Conservation (phyloP, 2,113 vertebrate genomes). For the Grantiella picta region DNA sequence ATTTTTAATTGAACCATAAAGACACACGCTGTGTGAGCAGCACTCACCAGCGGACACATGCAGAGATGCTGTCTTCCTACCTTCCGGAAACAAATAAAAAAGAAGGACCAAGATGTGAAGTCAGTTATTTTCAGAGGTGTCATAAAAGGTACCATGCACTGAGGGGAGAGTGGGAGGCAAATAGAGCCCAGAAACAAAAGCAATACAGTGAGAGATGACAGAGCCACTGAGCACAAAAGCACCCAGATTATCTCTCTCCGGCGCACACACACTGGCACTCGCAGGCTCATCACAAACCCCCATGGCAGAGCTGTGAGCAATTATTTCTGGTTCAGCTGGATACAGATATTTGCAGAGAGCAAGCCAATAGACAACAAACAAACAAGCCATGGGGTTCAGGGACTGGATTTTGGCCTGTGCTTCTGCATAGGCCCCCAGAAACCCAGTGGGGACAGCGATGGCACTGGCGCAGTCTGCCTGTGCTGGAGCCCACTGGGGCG, state of each 20-base stretch:
- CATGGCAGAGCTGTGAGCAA: neutral
- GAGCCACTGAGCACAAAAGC: neutral
- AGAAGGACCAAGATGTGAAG: neutral
- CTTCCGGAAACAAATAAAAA: neutral
- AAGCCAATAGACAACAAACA: neutral
- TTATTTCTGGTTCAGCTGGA: neutral
- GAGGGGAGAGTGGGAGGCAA: neutral
- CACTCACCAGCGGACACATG: rapidly evolving
- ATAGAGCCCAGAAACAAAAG: neutral
- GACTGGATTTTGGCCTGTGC: rapidly evolving
- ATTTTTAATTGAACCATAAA: neutral
- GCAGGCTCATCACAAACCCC: neutral
- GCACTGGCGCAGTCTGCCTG: rapidly evolving
- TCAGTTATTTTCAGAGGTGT: neutral
- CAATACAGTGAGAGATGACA: neutral
- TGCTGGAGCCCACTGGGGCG: rapidly evolving
- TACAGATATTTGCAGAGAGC: neutral
- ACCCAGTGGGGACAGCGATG: rapidly evolving
- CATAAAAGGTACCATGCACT: neutral
- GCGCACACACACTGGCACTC: neutral
- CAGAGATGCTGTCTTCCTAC: neutral
- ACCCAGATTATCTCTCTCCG: neutral
- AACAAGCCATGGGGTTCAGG: neutral
- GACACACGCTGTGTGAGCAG: neutral
- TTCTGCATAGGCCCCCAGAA: rapidly evolving